A percentile compares a stretch with the other conserved stretches of the same genome.
Evolutionary conservation across 1,140 invertebrate genomes (phyloP).

Genomic region (Drosophila kikkawai): DNA sequence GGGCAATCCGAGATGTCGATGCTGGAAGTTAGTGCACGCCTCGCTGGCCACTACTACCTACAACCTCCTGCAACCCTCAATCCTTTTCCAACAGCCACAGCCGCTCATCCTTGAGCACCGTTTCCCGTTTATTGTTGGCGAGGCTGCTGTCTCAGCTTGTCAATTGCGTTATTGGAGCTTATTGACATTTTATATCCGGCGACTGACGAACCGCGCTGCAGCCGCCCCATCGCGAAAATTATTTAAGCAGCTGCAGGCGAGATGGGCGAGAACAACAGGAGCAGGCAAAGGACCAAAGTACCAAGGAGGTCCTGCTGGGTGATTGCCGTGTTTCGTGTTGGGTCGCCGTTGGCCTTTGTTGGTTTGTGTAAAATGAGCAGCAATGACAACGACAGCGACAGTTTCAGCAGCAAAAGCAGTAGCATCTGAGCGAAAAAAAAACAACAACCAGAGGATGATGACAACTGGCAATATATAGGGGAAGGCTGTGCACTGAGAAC

Average conservation of each 20-base stretch:
- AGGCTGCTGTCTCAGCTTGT: constrained; percentile 65
- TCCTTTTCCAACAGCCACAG: constrained; percentile 2
- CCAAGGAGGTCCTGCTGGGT: constrained; percentile 16
- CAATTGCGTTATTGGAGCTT: constrained; percentile 82
- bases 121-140: constrained; percentile 46
- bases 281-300: neutral
- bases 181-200: constrained; percentile 80
- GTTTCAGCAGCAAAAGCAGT: constrained; percentile 5
- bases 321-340: constrained; percentile 39
- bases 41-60: constrained; percentile 40
- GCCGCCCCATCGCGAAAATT: constrained; percentile 61
- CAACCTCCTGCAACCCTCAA: constrained; percentile 17
- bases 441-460: constrained; percentile 31
- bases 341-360: constrained; percentile 66
- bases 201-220: constrained; percentile 32
- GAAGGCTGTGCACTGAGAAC: constrained; percentile 11
- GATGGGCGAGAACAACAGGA: constrained; percentile 21
- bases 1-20: constrained; percentile 55
- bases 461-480: constrained; percentile 22
- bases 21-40: constrained; percentile 63
- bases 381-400: constrained; percentile 55
- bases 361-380: constrained; percentile 74
- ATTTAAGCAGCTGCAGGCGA: constrained; percentile 71
- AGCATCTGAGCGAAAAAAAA: constrained; percentile 9
- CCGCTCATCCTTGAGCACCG: constrained; percentile 9